Evolutionary conservation across 2,888 invertebrate genomes (phyloP).

Genomic region (Leucania comma): DNA sequence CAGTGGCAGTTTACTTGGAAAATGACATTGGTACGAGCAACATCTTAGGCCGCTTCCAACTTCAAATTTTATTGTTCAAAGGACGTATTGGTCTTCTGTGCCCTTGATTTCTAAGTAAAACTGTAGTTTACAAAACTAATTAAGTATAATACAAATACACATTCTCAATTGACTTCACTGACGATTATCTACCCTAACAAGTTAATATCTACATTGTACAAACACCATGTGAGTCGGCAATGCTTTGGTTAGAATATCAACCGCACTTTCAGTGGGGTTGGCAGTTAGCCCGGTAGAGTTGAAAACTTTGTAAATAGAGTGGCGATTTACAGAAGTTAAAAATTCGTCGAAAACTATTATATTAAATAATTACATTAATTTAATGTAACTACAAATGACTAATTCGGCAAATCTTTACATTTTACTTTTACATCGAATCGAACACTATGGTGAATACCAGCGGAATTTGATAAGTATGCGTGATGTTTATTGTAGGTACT

Average conservation of each 20-base stretch:
- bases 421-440: conserved; percentile 79
- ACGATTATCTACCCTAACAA: conserved; percentile 82
- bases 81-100: conserved; percentile 85
- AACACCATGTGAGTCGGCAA: conserved; percentile 76
- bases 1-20: conserved; percentile 85
- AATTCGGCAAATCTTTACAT: conserved; percentile 87
- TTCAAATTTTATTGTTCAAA: conserved; percentile 83
- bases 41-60: conserved; percentile 87
- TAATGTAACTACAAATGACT: conserved; percentile 85
- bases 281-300: conserved; percentile 73
- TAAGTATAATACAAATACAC: conserved; percentile 76
- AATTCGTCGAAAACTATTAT: conserved; percentile 83
- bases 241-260: conserved; percentile 64
- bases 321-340: conserved; percentile 78
- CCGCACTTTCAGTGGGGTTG: conserved; percentile 71
- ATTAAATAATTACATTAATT: conserved; percentile 69
- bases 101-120: conserved; percentile 74
- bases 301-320: conserved; percentile 78
- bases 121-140: conserved; percentile 70
- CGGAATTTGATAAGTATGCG: conserved; percentile 63
- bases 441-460: conserved; percentile 86
- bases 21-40: conserved; percentile 82
- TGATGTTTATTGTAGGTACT: conserved; percentile 54
- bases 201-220: conserved; percentile 83
- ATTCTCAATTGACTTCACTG: conserved; percentile 83